Evolutionary conservation across 2,113 vertebrate genomes (phyloP).

Genomic region (Gallinago paraguaiae): DNA sequence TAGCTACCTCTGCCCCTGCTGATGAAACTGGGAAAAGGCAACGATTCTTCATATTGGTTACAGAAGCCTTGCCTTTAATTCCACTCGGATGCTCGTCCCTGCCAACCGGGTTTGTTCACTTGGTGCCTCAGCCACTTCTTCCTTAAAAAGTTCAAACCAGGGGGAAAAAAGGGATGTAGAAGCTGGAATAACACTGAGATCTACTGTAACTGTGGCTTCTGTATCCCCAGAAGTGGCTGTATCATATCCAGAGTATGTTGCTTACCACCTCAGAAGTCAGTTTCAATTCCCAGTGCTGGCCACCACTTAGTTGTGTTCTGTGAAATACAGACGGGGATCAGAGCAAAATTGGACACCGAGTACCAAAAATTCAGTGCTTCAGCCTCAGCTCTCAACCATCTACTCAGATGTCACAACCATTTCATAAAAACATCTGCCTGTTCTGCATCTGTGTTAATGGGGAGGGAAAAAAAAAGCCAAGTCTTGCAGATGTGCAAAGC

Average conservation of each 20-base stretch:
- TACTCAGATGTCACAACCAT: neutral
- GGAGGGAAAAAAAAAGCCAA: accelerated
- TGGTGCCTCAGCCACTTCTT: accelerated
- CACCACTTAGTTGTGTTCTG: accelerated
- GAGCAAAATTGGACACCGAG: neutral
- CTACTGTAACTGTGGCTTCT: neutral
- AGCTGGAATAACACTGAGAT: neutral
- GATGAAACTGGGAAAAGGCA: neutral
- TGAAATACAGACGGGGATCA: neutral
- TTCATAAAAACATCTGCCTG: neutral
- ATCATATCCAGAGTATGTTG: neutral
- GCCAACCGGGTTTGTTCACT: neutral
- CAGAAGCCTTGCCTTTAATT: neutral
- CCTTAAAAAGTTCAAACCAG: neutral
- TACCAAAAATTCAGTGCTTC: neutral
- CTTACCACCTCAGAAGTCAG: neutral
- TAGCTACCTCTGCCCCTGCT: neutral
- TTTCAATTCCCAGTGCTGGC: neutral
- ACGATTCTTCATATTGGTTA: neutral
- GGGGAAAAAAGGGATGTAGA: neutral
- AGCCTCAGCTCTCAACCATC: neutral
- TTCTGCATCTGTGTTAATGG: neutral
- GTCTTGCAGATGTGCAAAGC: neutral
- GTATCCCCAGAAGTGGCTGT: neutral
- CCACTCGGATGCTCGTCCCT: neutral